Percentiles rank a stretch among this genome's conserved stretches.
Evolutionary conservation across 2,113 vertebrate genomes (phyloP).

Genomic region (Tachysurus vachellii): DNA sequence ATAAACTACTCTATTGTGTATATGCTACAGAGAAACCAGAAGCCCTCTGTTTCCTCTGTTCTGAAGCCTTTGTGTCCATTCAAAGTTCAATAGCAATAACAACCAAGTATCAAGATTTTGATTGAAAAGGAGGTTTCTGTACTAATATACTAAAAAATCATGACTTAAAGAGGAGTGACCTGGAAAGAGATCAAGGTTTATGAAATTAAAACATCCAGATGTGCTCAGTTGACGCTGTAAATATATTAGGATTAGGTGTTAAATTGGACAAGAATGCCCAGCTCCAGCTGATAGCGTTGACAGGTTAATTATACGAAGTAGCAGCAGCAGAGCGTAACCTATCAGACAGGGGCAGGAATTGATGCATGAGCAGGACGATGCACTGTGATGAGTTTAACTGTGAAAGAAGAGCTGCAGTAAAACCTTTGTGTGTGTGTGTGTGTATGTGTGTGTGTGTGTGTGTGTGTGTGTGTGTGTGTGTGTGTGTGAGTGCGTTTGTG

Average conservation of each 20-base stretch:
- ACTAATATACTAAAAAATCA: background rate
- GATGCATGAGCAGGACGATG: slow-evolving; percentile 56
- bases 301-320: slow-evolving; percentile 78
- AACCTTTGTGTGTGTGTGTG: slow-evolving; percentile 16
- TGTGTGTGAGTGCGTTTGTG: no score
- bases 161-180: slow-evolving; percentile 28
- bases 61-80: background rate
- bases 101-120: background rate
- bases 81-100: background rate
- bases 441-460: slow-evolving; percentile 33
- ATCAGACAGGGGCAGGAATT: slow-evolving; percentile 73
- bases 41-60: background rate
- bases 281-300: slow-evolving; percentile 73
- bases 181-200: slow-evolving; percentile 49
- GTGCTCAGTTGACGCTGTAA: slow-evolving; percentile 68
- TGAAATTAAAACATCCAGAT: slow-evolving; percentile 60
- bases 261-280: slow-evolving; percentile 70
- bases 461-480: slow-evolving; percentile 26
- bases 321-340: slow-evolving; percentile 74
- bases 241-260: slow-evolving; percentile 67
- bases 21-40: background rate
- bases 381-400: slow-evolving; percentile 61
- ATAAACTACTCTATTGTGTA: background rate
- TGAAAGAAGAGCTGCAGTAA: slow-evolving; percentile 69
- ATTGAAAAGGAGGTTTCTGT: background rate